phyloP scores from a whole-genome alignment of 2,797 vertebrate species.

The Pangasius macronema region DNA sequence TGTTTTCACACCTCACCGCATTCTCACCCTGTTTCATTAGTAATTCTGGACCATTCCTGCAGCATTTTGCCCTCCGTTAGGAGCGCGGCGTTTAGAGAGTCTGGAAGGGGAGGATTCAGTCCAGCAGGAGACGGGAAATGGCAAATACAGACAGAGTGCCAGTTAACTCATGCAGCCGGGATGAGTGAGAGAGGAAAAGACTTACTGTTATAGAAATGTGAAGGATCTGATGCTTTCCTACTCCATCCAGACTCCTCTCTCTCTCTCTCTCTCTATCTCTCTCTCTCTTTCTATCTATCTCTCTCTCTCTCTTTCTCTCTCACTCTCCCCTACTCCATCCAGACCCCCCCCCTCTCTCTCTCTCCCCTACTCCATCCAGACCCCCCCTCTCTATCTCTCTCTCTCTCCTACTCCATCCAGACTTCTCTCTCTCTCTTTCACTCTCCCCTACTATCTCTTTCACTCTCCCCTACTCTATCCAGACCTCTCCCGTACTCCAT shows the following conservation, averaged over 20 bases:
- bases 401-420: neutral
- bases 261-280: neutral
- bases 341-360: neutral
- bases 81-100: neutral
- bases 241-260: neutral
- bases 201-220: neutral
- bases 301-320: neutral
- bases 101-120: neutral
- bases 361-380: neutral
- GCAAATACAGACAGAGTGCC: neutral
- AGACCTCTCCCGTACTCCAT: neutral
- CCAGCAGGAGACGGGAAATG: neutral
- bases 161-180: neutral
- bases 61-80: neutral
- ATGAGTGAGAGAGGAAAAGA: neutral
- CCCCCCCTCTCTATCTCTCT: neutral
- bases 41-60: neutral
- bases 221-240: neutral
- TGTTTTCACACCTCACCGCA: neutral
- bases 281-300: neutral
- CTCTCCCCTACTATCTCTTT: neutral
- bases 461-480: neutral
- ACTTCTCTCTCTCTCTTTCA: neutral
- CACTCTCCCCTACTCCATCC: neutral
- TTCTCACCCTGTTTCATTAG: neutral